phyloP scores from a whole-genome alignment of 92 coral and sea anemone species.

The Porites lobata region DNA sequence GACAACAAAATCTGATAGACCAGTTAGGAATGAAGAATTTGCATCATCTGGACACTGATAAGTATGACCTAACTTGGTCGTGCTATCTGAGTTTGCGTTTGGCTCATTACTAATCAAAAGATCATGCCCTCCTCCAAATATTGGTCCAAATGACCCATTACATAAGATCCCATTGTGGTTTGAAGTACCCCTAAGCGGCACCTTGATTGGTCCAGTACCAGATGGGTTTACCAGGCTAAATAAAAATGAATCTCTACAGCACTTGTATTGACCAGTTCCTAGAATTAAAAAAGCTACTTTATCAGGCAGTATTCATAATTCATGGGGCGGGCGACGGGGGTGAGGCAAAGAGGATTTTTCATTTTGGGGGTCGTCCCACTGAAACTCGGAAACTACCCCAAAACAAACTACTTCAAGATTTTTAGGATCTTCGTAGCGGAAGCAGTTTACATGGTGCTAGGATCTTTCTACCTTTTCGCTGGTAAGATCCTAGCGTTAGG shows the following conservation, averaged over 20 bases:
- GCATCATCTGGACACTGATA: constrained; percentile 26
- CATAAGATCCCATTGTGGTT: constrained; percentile 38
- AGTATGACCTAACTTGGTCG: background rate
- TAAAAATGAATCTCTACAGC: constrained; percentile 33
- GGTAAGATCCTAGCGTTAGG: too few species aligned
- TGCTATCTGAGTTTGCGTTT: background rate
- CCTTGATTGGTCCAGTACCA: constrained; percentile 42
- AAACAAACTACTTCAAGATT: too few species aligned
- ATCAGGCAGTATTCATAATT: too few species aligned
- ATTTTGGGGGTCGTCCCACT: too few species aligned
- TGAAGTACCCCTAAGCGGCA: background rate
- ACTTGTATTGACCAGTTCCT: constrained; percentile 8
- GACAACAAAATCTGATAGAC: background rate
- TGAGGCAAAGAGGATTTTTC: too few species aligned
- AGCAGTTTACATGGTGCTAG: too few species aligned
- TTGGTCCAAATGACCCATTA: constrained; percentile 34
- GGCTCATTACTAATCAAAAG: constrained; percentile 12
- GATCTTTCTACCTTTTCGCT: too few species aligned
- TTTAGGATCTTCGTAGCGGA: too few species aligned
- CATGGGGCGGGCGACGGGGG: too few species aligned
- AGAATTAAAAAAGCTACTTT: background rate
- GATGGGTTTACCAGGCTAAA: constrained; percentile 50
- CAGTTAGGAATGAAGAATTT: background rate
- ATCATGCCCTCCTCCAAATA: constrained; percentile 52
- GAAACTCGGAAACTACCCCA: too few species aligned